Evolutionary conservation across 92 coral and sea anemone species (phyloP), one percentile per base, ranked within the genome.

Genomic region (Palythoa grandiflora): DNA sequence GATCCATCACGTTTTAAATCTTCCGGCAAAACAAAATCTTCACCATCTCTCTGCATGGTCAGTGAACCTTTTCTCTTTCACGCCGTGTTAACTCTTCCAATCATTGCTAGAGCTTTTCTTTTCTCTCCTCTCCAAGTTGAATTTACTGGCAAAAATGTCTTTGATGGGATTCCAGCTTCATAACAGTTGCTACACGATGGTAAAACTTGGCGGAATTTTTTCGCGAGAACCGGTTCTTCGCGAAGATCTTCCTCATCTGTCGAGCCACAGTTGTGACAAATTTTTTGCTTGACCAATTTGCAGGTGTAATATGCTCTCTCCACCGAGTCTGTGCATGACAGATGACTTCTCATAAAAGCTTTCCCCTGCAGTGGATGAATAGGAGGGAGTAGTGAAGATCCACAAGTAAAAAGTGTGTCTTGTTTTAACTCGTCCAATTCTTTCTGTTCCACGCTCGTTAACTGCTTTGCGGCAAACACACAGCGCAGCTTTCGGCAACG

Each of bases 401-500:
- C 86, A 68, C 86, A 81, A 1, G 86, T 66, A 28, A 81, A 81
- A 20, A 81, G 75, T 47, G 86, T 81, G 60, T 81, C 75, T 66
- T 66, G 75, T 66, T 81, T 81, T n/a, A 81, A 71, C 13, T 81
- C 75, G 2, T 81, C 75, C 0, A 81, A 74, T 1, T 81, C 40
- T 66, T 74, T 66, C 47, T 81, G 86, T 48, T 81, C 86, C 39
- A 6, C 60, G 6, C 86, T 63, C 5, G 86, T 81, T 10, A 81
- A 57, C 59, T 81, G 86, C 57, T 81, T 81, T 44, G 86, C 75
- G 0, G 86, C 86, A 37, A 65, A 81, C 73, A 81, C 86, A 48
- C 86, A 81, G 1, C 86, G 86, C 86, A 81, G 47, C 86, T 81
- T 81, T 44, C 66, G 86, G 86, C 86, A 81, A 50, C 86, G 86